Base-by-base conservation (phyloP, 2,797 vertebrate genomes). In the Channa striata region DNA sequence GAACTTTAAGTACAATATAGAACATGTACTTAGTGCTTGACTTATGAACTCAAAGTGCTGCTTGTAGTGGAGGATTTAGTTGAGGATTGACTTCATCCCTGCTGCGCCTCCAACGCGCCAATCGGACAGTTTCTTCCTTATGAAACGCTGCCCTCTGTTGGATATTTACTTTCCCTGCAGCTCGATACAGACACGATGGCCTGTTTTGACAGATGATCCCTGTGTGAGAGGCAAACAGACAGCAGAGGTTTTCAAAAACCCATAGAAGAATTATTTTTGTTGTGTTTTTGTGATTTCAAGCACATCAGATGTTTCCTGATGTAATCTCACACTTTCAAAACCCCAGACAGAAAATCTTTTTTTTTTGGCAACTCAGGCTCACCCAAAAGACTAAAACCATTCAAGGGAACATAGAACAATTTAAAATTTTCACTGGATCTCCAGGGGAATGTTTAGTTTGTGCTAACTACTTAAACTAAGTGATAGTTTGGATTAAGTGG, bases 301-400 rank as follows among this genome's bases (percentile, higher is more conserved):
- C n/a, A 54, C 16, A 60, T 34, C 11, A 25, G 14, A n/a, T 57
- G 83, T 88, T 57, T 72, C 85, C 39, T n/a, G n/a, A n/a, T n/a
- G n/a, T n/a, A n/a, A 11, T 19, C 7, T 58, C 23, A 43, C 37
- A 56, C 11, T 37, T 74, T 50, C 0, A 42, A 16, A 42, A 43
- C 1, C n/a, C 8, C 1, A 50, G 12, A 50, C 2, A 1, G 37
- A 34, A 42, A 6, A n/a, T n/a, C n/a, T n/a, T n/a, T n/a, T n/a
- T n/a, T n/a, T n/a, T 95, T 53, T 69, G 51, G 21, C 89, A 93
- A 44, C 87, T 96, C 61, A 91, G 91, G 72, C 91, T 96, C 34
- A 86, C 87, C 65, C 83, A 74, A 89, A 93, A 91, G 95, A 96
- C 25, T 30, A 4, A 30, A n/a, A 30, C 6, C 6, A 6, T 30